Evolutionary conservation across 2,888 invertebrate genomes (phyloP).

Genomic region (Meiosimyza platycephala): DNA sequence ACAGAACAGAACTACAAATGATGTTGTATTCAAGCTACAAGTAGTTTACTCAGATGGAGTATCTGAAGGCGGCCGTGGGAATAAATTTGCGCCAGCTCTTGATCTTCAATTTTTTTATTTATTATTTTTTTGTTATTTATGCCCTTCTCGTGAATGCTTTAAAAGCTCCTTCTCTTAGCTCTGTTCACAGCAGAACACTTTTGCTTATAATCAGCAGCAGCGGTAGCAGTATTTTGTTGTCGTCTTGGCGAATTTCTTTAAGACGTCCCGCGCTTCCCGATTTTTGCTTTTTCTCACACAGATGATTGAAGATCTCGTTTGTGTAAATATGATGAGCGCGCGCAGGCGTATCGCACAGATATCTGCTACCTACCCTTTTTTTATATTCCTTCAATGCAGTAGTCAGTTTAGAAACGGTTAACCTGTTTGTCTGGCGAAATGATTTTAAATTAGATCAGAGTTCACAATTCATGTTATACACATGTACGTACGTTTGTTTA

Average conservation of each 20-base stretch:
- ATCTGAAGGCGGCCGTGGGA: constrained; percentile 41
- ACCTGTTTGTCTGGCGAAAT: too few species aligned
- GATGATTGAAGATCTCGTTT: too few species aligned
- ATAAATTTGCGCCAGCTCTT: constrained; percentile 30
- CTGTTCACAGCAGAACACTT: constrained; percentile 34
- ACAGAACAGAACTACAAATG: constrained; percentile 19
- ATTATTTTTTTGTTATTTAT: constrained; percentile 37
- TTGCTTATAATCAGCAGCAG: constrained; percentile 18
- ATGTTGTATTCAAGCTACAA: constrained; percentile 33
- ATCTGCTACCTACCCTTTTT: too few species aligned
- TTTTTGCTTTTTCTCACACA: too few species aligned
- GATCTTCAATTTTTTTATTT: constrained; percentile 12
- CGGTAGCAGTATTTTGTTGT: constrained; percentile 31
- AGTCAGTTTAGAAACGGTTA: too few species aligned
- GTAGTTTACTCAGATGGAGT: constrained; percentile 27
- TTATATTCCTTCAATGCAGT: too few species aligned
- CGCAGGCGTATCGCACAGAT: too few species aligned
- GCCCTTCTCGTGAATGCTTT: constrained; percentile 40
- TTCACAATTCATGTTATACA: too few species aligned
- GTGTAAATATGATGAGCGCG: too few species aligned
- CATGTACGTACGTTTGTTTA: too few species aligned
- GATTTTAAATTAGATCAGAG: too few species aligned
- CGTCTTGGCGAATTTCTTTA: neutral
- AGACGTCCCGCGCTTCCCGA: neutral
- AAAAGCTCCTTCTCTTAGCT: constrained; percentile 44